Evolutionary conservation across 1,140 invertebrate genomes (phyloP).

Genomic region (Streblospio benedicti): DNA sequence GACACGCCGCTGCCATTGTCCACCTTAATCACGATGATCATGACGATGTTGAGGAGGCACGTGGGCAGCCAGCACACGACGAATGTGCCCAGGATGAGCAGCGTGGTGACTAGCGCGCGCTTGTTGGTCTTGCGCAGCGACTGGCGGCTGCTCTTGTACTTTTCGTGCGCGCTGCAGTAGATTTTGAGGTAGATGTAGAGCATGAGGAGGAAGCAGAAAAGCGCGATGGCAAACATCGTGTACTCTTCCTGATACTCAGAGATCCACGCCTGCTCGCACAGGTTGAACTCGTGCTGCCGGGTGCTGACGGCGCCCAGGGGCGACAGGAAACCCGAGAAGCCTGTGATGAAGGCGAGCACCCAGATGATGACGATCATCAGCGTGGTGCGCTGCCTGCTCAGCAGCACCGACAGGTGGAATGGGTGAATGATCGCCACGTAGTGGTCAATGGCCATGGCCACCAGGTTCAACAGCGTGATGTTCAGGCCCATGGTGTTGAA

Average conservation of each 20-base stretch:
- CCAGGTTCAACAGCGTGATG: conserved; percentile 57
- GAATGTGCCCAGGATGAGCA: conserved; percentile 12
- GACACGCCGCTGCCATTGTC: neutral
- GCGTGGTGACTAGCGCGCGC: conserved; percentile 7
- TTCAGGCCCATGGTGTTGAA: conserved; percentile 27
- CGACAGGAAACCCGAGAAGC: conserved; percentile 47
- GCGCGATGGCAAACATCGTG: neutral
- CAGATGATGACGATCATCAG: conserved; percentile 60
- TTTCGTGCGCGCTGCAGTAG: no score
- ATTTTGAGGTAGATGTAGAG: neutral
- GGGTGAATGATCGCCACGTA: conserved; percentile 80
- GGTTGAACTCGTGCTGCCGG: neutral
- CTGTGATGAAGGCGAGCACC: conserved; percentile 50
- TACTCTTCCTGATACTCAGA: conserved; percentile 5
- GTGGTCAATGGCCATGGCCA: conserved; percentile 61
- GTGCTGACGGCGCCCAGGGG: conserved; percentile 29
- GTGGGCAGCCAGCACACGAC: conserved; percentile 10
- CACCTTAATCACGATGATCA: neutral
- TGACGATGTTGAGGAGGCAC: conserved; percentile 4
- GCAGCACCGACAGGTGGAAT: conserved; percentile 66
- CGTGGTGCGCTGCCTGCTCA: conserved; percentile 54
- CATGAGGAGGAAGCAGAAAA: conserved; percentile 5
- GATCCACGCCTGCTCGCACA: conserved; percentile 3
- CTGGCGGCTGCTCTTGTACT: neutral
- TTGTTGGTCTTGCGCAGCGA: neutral